Evolutionary conservation across 2,113 vertebrate species (phyloP).

Genomic region (Paralichthys olivaceus): DNA sequence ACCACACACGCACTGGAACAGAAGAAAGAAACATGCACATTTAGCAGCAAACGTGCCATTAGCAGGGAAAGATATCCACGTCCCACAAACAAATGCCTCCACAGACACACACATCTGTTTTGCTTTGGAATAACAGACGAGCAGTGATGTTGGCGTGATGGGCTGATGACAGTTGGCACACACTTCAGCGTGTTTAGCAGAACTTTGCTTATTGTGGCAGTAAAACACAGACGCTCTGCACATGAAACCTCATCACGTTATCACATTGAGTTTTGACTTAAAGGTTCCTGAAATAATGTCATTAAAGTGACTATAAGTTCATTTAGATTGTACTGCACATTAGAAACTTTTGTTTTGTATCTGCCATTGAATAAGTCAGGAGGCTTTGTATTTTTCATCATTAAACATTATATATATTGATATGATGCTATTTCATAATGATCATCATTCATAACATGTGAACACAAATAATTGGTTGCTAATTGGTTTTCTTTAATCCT

Average conservation of each 20-base stretch:
- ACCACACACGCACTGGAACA: slow-evolving; percentile 40
- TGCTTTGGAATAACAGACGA: slow-evolving; percentile 14
- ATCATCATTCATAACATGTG: too few relatives aligned
- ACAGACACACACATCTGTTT: slow-evolving; percentile 58
- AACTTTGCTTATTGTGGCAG: slow-evolving; percentile 4
- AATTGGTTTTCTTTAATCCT: too few relatives aligned
- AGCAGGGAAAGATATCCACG: neutral
- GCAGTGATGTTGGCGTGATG: slow-evolving; percentile 38
- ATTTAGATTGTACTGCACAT: too few relatives aligned
- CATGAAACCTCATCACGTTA: too few relatives aligned
- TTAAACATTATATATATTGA: too few relatives aligned
- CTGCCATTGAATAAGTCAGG: too few relatives aligned
- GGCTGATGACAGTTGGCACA: slow-evolving; percentile 20
- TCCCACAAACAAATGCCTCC: slow-evolving; percentile 7
- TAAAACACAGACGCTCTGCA: neutral
- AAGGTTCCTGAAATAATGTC: neutral
- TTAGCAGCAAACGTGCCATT: neutral
- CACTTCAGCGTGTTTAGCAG: slow-evolving; percentile 31
- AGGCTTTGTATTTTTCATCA: too few relatives aligned
- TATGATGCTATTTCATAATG: too few relatives aligned
- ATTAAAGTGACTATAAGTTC: too few relatives aligned
- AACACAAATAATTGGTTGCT: too few relatives aligned
- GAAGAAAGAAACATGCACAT: neutral
- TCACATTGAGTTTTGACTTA: neutral
- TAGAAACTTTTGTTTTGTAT: too few relatives aligned